phyloP scores from a whole-genome alignment of 2,113 vertebrate species.

The Eulemur macaco region DNA sequence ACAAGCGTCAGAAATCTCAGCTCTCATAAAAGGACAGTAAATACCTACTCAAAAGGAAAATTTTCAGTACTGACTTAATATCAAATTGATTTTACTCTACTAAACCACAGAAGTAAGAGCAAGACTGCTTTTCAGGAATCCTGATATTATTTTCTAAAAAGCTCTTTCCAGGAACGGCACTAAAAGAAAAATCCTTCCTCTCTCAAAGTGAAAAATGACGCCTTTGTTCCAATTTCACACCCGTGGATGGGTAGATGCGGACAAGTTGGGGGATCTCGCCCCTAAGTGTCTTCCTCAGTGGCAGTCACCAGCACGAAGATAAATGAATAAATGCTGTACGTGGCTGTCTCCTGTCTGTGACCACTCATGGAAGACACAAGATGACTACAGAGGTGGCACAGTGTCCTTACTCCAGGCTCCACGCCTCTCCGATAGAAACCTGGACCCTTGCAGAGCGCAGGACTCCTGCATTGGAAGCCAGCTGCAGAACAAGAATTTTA shows the following conservation, averaged over 20 bases:
- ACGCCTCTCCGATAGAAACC: rapidly evolving
- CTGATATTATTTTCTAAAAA: neutral
- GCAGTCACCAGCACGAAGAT: neutral
- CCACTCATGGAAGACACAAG: neutral
- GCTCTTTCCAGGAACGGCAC: neutral
- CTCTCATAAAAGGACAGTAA: neutral
- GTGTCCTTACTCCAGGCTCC: neutral
- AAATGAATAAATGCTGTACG: neutral
- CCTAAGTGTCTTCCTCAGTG: no score
- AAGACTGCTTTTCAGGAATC: neutral
- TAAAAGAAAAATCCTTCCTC: neutral
- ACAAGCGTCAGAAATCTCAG: neutral
- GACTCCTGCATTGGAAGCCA: neutral
- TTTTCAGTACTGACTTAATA: neutral
- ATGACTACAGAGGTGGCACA: rapidly evolving
- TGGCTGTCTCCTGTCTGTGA: neutral
- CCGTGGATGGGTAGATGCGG: rapidly evolving
- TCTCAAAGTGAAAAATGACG: neutral
- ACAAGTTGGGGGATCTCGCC: no score
- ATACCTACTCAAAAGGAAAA: neutral
- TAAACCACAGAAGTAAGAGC: neutral
- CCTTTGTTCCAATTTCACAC: neutral
- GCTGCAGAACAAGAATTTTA: neutral
- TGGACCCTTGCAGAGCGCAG: rapidly evolving
- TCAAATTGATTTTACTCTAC: neutral